These are phyloP conservation scores for Sebastiscus tertius DNA, from an alignment of 2,797 vertebrate genomes.

Conservation along the genomic window DNA sequence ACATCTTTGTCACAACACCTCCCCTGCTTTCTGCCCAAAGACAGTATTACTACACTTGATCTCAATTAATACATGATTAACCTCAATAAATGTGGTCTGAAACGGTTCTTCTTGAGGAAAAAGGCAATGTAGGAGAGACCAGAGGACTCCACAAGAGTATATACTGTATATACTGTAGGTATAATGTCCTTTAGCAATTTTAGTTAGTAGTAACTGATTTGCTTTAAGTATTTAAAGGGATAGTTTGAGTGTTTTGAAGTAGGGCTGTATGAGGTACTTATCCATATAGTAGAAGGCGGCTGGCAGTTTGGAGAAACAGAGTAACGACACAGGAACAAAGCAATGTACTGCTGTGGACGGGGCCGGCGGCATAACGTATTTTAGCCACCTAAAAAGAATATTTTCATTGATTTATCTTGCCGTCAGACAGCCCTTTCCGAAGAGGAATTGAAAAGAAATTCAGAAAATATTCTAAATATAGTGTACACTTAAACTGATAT, in stretches of 20 bases:
- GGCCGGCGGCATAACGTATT: neutral
- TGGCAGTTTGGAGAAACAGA: neutral
- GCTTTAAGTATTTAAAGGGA: neutral
- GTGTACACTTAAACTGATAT: too few species aligned
- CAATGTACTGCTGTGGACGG: neutral
- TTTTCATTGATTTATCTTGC: neutral
- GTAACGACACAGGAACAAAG: neutral
- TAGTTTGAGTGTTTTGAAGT: neutral
- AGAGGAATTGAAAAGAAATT: neutral
- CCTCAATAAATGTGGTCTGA: conserved; percentile 13
- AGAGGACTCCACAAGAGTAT: neutral
- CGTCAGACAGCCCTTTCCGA: neutral
- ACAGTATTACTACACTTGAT: conserved; percentile 9
- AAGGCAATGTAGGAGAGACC: neutral
- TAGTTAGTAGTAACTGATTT: neutral
- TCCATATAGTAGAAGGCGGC: neutral
- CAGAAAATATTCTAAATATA: too few species aligned
- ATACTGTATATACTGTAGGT: too few species aligned
- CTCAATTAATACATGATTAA: conserved; percentile 41
- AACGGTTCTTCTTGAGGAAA: neutral
- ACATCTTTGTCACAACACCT: neutral
- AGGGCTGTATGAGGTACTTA: neutral
- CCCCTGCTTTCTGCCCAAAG: neutral
- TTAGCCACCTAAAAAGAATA: neutral
- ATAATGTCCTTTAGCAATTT: neutral